phyloP scores from a whole-genome alignment of 53 echinoderm and acorn worm species.

The Antedon mediterranea region DNA sequence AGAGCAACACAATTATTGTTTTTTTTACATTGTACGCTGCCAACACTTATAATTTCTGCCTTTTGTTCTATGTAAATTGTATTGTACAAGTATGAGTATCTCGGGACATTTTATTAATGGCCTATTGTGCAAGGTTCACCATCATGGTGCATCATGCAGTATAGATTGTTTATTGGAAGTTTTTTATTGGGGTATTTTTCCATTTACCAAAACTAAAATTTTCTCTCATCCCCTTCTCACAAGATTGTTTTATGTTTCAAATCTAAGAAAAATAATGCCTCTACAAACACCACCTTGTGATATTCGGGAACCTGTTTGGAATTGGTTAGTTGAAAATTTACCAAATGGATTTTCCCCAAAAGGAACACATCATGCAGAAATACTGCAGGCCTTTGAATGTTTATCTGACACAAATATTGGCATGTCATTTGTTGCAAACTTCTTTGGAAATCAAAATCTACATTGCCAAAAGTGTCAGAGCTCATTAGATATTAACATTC shows the following conservation, averaged over 20 bases:
- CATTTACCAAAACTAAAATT: not conserved
- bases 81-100: too few species aligned
- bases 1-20: too few species aligned
- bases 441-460: too few species aligned
- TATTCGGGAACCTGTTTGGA: constrained; percentile 10
- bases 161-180: constrained; percentile 13
- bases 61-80: too few species aligned
- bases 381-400: constrained; percentile 18
- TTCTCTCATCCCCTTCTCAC: not conserved
- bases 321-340: constrained; percentile 1
- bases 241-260: not conserved
- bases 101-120: too few species aligned
- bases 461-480: too few species aligned
- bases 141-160: constrained; percentile 6
- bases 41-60: too few species aligned
- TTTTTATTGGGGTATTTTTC: constrained; percentile 5
- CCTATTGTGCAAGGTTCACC: too few species aligned
- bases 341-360: not conserved
- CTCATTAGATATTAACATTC: too few species aligned
- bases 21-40: too few species aligned
- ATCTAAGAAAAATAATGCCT: not conserved
- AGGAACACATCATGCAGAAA: constrained; percentile 6
- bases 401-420: not conserved
- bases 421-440: too few species aligned
- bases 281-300: constrained; percentile 3